Evolutionary conservation across 2,888 invertebrate genomes (phyloP).

Genomic region (Nomada goodeniana): DNA sequence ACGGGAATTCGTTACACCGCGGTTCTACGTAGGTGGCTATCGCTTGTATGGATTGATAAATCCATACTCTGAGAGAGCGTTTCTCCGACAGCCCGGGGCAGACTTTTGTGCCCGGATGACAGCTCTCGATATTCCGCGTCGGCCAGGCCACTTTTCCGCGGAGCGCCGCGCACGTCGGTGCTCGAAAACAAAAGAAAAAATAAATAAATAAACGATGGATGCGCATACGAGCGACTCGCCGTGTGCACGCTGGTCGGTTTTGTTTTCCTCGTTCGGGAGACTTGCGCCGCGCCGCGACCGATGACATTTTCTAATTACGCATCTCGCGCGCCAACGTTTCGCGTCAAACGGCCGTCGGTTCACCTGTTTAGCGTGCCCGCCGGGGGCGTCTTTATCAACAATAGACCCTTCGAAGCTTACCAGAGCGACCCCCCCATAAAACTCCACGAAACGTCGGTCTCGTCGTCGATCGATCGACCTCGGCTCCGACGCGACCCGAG

Average conservation of each 20-base stretch:
- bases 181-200: not conserved
- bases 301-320: not conserved
- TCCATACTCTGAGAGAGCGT: conserved; percentile 52
- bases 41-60: conserved; percentile 66
- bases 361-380: conserved; percentile 27
- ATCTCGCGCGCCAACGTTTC: not conserved
- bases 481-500: conserved; percentile 14
- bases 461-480: conserved; percentile 46
- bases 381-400: not conserved
- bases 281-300: not conserved
- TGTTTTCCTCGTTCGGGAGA: not conserved
- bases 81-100: conserved; percentile 11
- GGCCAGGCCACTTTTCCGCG: not conserved
- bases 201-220: not conserved
- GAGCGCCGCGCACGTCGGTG: not conserved
- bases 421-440: conserved; percentile 25
- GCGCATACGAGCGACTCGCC: not conserved
- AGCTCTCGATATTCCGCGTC: conserved; percentile 25
- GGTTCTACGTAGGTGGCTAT: conserved; percentile 32
- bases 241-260: too few relatives aligned
- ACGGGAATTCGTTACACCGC: conserved; percentile 24
- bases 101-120: conserved; percentile 27
- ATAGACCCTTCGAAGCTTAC: conserved; percentile 23
- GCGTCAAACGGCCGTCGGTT: not conserved
- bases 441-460: conserved; percentile 29